Evolutionary conservation across 1,140 invertebrate genomes (phyloP).

Genomic region (Battus philenor): DNA sequence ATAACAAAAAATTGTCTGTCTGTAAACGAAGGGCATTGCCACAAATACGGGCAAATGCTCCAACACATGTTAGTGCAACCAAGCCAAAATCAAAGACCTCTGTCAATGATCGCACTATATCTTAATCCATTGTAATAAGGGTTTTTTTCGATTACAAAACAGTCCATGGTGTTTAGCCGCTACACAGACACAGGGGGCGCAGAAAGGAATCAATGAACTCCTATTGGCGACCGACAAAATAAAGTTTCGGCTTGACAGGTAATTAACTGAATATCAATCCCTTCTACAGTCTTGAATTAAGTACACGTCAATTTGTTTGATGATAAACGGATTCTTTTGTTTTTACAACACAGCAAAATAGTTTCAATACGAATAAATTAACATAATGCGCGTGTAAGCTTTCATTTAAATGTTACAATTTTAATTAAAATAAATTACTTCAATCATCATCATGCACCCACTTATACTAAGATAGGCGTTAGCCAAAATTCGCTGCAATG

Average conservation of each 20-base stretch:
- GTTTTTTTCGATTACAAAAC: background rate
- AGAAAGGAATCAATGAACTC: slow-evolving; percentile 15
- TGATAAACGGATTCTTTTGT: too few species aligned
- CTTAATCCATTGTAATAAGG: background rate
- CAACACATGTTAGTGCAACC: slow-evolving; percentile 10
- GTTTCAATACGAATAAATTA: too few species aligned
- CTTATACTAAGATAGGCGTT: too few species aligned
- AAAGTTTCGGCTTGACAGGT: slow-evolving; percentile 12
- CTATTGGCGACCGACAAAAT: slow-evolving; percentile 14
- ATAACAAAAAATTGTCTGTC: background rate
- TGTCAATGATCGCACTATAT: too few species aligned
- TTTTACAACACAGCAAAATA: too few species aligned
- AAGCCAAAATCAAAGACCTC: slow-evolving; percentile 4
- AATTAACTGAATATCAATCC: slow-evolving; percentile 12
- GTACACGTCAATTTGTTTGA: background rate
- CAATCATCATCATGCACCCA: too few species aligned
- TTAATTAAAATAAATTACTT: too few species aligned
- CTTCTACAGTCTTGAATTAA: slow-evolving; percentile 5
- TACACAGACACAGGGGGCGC: slow-evolving; percentile 7
- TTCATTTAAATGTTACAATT: too few species aligned
- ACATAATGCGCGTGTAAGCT: too few species aligned
- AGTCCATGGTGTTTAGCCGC: background rate
- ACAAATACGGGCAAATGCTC: slow-evolving; percentile 14
- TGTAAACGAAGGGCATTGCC: slow-evolving; percentile 3
- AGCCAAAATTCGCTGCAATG: too few species aligned